Percentiles rank a stretch among this genome's conserved stretches.
These are phyloP conservation scores for Sorex fumeus DNA, from an alignment of 2,113 vertebrate species.

Conservation along the genomic window DNA sequence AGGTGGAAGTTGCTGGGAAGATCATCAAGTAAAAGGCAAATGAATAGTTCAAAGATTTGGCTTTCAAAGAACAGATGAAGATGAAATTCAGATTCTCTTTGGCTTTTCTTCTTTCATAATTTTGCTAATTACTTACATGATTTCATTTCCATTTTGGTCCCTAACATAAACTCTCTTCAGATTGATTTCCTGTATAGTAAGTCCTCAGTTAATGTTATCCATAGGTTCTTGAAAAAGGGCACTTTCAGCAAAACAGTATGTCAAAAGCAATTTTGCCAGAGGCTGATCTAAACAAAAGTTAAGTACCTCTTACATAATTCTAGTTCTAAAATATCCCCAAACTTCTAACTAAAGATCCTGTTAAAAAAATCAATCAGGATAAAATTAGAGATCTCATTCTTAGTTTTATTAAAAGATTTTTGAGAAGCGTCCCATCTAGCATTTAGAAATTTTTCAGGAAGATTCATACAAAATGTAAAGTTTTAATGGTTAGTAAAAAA, in stretches of 20 bases:
- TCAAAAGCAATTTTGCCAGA: background rate
- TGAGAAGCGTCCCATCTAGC: no score
- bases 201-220: background rate
- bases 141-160: slow-evolving; percentile 43
- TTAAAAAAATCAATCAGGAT: no score
- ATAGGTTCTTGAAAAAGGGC: background rate
- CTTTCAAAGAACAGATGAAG: background rate
- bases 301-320: background rate
- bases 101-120: background rate
- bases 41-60: background rate
- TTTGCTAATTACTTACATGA: background rate
- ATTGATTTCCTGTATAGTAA: background rate
- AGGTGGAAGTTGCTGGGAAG: background rate
- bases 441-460: no score
- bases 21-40: background rate
- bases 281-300: background rate
- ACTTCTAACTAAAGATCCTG: background rate
- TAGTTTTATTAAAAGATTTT: no score
- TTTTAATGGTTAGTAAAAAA: no score
- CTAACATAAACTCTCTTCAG: background rate
- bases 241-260: background rate
- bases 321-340: background rate
- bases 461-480: no score
- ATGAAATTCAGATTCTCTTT: slow-evolving; percentile 31
- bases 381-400: no score